Evolutionary conservation across 1,140 invertebrate genomes (phyloP).

Genomic region (Mylabris phalerata): DNA sequence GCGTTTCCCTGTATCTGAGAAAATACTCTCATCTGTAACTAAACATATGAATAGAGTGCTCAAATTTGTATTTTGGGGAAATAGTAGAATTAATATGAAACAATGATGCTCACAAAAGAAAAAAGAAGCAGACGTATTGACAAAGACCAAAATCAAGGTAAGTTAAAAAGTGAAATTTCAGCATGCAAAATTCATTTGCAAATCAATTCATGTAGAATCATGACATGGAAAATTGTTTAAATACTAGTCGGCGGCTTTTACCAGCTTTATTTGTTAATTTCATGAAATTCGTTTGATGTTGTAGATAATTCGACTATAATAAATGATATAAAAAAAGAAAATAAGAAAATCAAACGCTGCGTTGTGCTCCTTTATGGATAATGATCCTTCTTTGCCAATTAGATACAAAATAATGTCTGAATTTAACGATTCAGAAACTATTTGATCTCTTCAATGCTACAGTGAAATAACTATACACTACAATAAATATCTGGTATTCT

Average conservation of each 20-base stretch:
- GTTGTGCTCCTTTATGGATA: too few relatives aligned
- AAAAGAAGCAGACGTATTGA: neutral
- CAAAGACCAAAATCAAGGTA: neutral
- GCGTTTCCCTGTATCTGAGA: slow-evolving; percentile 39
- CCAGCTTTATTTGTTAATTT: neutral
- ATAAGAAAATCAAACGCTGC: too few relatives aligned
- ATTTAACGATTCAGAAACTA: too few relatives aligned
- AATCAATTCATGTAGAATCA: neutral
- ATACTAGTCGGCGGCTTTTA: neutral
- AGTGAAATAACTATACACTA: neutral
- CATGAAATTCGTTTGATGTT: neutral
- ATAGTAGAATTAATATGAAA: neutral
- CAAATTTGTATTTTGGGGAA: neutral
- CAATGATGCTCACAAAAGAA: neutral
- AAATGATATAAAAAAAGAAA: too few relatives aligned
- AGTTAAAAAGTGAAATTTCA: neutral
- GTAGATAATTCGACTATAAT: neutral
- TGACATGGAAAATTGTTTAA: neutral
- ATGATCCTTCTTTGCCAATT: too few relatives aligned
- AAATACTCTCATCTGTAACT: slow-evolving; percentile 43
- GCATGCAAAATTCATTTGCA: slow-evolving; percentile 6
- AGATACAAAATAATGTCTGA: too few relatives aligned
- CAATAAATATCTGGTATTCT: slow-evolving; percentile 3
- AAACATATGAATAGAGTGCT: slow-evolving; percentile 26
- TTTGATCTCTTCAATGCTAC: too few relatives aligned